These are phyloP conservation scores for Allobates femoralis DNA, from an alignment of 2,797 vertebrate genomes.

Conservation along the genomic window DNA sequence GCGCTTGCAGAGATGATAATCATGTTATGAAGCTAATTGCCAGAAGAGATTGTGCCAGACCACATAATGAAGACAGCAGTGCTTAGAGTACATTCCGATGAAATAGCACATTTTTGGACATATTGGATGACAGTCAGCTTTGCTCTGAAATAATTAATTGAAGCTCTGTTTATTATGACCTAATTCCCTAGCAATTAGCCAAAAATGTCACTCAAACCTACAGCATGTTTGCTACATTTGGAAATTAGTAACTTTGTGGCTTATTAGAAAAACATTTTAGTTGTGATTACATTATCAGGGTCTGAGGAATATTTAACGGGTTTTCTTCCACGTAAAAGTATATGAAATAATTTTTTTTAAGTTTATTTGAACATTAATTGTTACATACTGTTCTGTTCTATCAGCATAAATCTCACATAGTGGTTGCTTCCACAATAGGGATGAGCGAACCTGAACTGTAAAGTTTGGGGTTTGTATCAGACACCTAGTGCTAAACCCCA, in stretches of 20 bases:
- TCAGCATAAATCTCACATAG: background rate
- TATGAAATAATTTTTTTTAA: background rate
- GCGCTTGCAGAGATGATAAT: slow-evolving; percentile 20
- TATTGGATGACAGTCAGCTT: slow-evolving; percentile 37
- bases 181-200: background rate
- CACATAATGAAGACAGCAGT: slow-evolving; percentile 22
- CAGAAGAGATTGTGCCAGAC: slow-evolving; percentile 33
- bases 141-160: slow-evolving; percentile 31
- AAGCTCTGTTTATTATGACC: slow-evolving; percentile 28
- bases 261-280: background rate
- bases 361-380: background rate
- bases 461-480: no score
- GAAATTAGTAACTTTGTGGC: background rate
- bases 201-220: slow-evolving; percentile 25
- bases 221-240: slow-evolving; percentile 13
- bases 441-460: no score
- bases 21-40: slow-evolving; percentile 39
- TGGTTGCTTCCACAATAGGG: background rate
- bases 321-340: no score
- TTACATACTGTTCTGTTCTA: background rate
- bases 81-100: slow-evolving; percentile 28
- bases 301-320: background rate
- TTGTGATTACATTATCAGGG: background rate
- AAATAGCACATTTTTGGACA: slow-evolving; percentile 36
- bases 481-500: no score